Percentiles rank a stretch among this genome's conserved stretches.
Evolutionary conservation across 2,113 vertebrate genomes (phyloP).

Genomic region (Notothenia rossii): DNA sequence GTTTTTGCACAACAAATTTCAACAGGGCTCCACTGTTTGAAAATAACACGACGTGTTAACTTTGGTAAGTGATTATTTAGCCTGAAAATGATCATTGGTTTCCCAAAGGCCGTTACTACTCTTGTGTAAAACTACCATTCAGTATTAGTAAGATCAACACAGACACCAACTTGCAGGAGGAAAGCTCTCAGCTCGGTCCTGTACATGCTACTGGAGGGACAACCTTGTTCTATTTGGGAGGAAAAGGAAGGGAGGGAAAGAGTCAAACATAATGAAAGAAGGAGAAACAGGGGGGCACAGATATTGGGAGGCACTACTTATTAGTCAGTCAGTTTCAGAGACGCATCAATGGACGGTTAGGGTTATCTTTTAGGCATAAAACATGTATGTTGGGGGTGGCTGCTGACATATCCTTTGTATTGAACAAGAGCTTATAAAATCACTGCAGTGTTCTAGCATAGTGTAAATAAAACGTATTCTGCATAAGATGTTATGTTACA

Average conservation of each 20-base stretch:
- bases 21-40: conserved; percentile 24
- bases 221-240: conserved; percentile 20
- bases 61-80: conserved; percentile 61
- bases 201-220: conserved; percentile 57
- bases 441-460: conserved; percentile 41
- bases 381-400: conserved; percentile 10
- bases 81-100: conserved; percentile 49
- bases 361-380: conserved; percentile 45
- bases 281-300: conserved; percentile 1
- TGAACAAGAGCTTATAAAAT: conserved; percentile 48
- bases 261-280: not conserved
- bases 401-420: conserved; percentile 53
- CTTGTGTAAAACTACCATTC: conserved; percentile 28
- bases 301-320: conserved; percentile 38
- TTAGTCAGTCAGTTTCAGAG: conserved; percentile 9
- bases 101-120: conserved; percentile 41
- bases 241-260: conserved; percentile 4
- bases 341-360: conserved; percentile 54
- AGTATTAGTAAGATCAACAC: conserved; percentile 41
- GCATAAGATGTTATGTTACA: conserved; percentile 48
- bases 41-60: conserved; percentile 41
- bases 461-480: conserved; percentile 47
- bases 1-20: conserved; percentile 31
- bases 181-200: conserved; percentile 35
- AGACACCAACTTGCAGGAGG: conserved; percentile 37